A percentile compares a stretch with the other conserved stretches of the same genome.
These are phyloP conservation scores for Stenolophus ochropezus DNA, from an alignment of 2,888 invertebrate genomes.

Conservation along the genomic window DNA sequence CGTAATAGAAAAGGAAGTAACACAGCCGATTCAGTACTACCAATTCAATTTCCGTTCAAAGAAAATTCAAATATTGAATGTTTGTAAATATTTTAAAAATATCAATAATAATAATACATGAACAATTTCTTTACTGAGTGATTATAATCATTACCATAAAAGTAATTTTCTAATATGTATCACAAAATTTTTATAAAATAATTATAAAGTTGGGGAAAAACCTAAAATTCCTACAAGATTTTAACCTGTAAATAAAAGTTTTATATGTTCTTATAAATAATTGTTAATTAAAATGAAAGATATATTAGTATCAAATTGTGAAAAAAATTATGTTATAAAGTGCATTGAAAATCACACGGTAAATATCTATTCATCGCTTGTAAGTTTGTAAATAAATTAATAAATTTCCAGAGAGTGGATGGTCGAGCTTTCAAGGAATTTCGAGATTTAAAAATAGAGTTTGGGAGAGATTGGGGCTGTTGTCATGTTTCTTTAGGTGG, in stretches of 20 bases:
- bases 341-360: slow-evolving; percentile 81
- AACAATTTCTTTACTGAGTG: too few species aligned
- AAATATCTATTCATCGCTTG: slow-evolving; percentile 66
- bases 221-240: too few species aligned
- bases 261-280: too few species aligned
- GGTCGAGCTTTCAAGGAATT: slow-evolving; percentile 85
- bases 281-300: slow-evolving; percentile 78
- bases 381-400: slow-evolving; percentile 60
- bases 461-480: slow-evolving; percentile 89
- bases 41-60: neutral
- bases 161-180: too few species aligned
- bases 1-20: slow-evolving; percentile 62
- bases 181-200: neutral
- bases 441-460: slow-evolving; percentile 81
- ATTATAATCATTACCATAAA: too few species aligned
- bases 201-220: neutral
- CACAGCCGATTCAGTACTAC: slow-evolving; percentile 61
- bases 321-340: slow-evolving; percentile 81
- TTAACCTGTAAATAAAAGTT: neutral
- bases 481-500: slow-evolving; percentile 86
- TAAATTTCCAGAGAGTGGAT: slow-evolving; percentile 82
- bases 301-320: slow-evolving; percentile 80
- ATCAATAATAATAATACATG: too few species aligned
- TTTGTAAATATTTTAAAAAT: neutral
- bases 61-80: neutral